Percentiles rank a stretch among this genome's conserved stretches.
phyloP scores from a whole-genome alignment of 1,140 invertebrate genomes.

The Ceratoteleas bidentatus region DNA sequence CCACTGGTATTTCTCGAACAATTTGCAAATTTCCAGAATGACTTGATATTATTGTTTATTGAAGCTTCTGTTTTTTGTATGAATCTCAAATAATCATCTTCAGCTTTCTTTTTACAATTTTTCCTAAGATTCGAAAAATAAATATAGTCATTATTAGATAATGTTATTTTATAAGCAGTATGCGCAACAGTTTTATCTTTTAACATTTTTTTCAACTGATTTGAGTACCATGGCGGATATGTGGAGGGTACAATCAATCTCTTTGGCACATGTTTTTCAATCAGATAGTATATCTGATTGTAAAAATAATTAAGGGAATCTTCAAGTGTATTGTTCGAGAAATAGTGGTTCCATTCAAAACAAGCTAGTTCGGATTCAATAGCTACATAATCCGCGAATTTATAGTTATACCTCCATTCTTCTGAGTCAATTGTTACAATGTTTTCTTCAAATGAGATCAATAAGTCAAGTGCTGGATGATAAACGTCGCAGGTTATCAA shows the following conservation, averaged over 20 bases:
- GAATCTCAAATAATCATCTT: not conserved
- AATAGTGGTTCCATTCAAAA: not conserved
- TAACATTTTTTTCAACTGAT: not conserved
- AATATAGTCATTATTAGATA: not conserved
- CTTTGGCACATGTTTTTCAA: not conserved
- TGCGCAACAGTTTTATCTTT: not conserved
- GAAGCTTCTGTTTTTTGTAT: not conserved
- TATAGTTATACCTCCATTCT: not conserved
- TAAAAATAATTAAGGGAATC: not conserved
- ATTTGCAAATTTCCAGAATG: slow-evolving; percentile 2
- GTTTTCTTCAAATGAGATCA: not conserved
- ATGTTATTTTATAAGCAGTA: not conserved
- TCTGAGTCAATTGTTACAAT: not conserved
- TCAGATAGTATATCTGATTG: not conserved
- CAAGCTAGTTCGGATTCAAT: not conserved
- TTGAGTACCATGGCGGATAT: slow-evolving; percentile 1
- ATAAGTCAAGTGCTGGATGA: not conserved
- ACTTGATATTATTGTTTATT: not conserved
- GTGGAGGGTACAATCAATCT: not conserved
- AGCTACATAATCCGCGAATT: not conserved
- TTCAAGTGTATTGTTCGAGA: not conserved
- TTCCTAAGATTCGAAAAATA: not conserved
- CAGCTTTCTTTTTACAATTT: not conserved
- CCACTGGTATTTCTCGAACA: not conserved
- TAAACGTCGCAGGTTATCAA: not conserved